Percentiles rank a stretch among this genome's conserved stretches.
Evolutionary conservation across 1,140 invertebrate species (phyloP).

Genomic region (Leucophenga varia): DNA sequence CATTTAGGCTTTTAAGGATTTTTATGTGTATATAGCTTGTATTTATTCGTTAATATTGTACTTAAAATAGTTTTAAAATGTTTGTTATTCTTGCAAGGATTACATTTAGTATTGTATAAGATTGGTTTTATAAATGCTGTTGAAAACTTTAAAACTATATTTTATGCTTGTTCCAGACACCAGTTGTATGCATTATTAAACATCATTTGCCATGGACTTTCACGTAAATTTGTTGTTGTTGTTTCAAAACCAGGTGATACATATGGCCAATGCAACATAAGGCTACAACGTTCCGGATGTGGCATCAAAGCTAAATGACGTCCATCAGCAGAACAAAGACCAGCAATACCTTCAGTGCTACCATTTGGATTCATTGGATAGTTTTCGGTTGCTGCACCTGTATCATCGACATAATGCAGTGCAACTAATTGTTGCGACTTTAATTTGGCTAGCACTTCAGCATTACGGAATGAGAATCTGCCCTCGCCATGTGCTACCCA

Average conservation of each 20-base stretch:
- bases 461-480: slow-evolving; percentile 64
- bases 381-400: slow-evolving; percentile 69
- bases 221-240: slow-evolving; percentile 35
- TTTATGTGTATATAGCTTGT: too few species aligned
- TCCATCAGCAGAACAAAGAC: slow-evolving; percentile 84
- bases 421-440: slow-evolving; percentile 68
- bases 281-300: slow-evolving; percentile 89
- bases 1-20: too few species aligned
- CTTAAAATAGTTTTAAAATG: slow-evolving; percentile 1
- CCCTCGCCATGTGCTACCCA: slow-evolving; percentile 99
- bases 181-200: slow-evolving; percentile 90
- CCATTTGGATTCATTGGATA: slow-evolving; percentile 97
- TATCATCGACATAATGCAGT: slow-evolving; percentile 83
- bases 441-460: slow-evolving; percentile 61
- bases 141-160: too few species aligned
- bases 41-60: too few species aligned
- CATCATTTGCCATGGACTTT: slow-evolving; percentile 88
- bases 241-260: slow-evolving; percentile 59
- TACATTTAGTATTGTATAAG: too few species aligned
- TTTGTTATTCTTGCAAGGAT: too few species aligned
- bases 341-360: slow-evolving; percentile 75
- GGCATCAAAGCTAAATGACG: slow-evolving; percentile 97
- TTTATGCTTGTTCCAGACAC: slow-evolving; percentile 57
- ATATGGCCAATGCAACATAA: slow-evolving; percentile 85
- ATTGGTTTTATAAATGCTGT: too few species aligned